Evolutionary conservation across 2,888 invertebrate genomes (phyloP).

Genomic region (Apotomis capreana): DNA sequence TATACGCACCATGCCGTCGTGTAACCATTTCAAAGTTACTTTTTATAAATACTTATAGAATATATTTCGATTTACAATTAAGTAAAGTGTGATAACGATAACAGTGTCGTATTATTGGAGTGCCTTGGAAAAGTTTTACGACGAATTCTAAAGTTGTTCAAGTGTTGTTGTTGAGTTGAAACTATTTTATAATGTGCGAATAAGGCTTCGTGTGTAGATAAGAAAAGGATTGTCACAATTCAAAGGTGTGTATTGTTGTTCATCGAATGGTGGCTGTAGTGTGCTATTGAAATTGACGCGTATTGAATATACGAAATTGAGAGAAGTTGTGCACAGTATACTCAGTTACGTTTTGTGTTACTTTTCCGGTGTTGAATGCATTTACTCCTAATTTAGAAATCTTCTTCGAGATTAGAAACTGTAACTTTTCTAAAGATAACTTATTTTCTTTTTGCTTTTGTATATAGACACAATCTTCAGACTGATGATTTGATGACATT

Average conservation of each 20-base stretch:
- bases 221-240: slow-evolving; percentile 32
- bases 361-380: background rate
- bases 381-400: background rate
- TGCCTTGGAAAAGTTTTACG: slow-evolving; percentile 71
- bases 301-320: slow-evolving; percentile 3
- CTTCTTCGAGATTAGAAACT: background rate
- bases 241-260: slow-evolving; percentile 45
- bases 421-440: too few species aligned
- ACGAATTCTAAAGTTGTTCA: slow-evolving; percentile 57
- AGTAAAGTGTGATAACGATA: slow-evolving; percentile 50
- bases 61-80: slow-evolving; percentile 37
- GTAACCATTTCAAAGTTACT: slow-evolving; percentile 20
- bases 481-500: too few species aligned
- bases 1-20: slow-evolving; percentile 38
- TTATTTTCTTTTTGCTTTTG: too few species aligned
- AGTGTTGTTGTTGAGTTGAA: slow-evolving; percentile 45
- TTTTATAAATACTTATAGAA: slow-evolving; percentile 21
- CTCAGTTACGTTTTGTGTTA: slow-evolving; percentile 18
- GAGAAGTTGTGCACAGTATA: background rate
- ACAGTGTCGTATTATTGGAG: slow-evolving; percentile 51
- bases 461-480: too few species aligned
- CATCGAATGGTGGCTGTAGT: slow-evolving; percentile 8
- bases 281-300: slow-evolving; percentile 1
- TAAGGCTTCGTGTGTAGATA: slow-evolving; percentile 34
- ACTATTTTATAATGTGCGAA: slow-evolving; percentile 40